phyloP scores from a whole-genome alignment of 2,113 vertebrate species.

The Gnathonemus longibarbis region DNA sequence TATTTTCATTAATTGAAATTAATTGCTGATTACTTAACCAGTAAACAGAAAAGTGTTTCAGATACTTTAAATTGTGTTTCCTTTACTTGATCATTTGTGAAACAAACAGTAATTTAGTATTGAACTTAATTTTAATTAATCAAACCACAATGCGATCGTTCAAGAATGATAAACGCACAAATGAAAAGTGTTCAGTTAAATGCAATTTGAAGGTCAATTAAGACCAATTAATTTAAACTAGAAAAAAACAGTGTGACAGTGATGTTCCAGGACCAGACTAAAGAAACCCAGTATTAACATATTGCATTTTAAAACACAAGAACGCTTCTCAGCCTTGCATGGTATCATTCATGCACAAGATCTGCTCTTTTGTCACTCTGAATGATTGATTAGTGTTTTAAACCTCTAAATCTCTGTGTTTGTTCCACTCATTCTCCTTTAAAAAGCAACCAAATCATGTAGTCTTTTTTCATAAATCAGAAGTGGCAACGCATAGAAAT shows the following conservation, averaged over 20 bases:
- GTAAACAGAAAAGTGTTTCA: background rate
- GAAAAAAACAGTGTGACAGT: background rate
- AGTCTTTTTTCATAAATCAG: background rate
- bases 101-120: background rate
- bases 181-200: background rate
- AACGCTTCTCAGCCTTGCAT: background rate
- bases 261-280: background rate
- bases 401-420: background rate
- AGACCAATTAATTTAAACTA: background rate
- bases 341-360: background rate
- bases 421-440: background rate
- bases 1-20: background rate
- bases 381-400: background rate
- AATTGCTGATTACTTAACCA: background rate
- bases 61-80: background rate
- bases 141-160: background rate
- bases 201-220: background rate
- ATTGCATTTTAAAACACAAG: background rate
- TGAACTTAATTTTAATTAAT: background rate
- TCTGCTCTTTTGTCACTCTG: background rate
- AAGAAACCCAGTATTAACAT: background rate
- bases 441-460: background rate
- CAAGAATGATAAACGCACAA: background rate
- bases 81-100: background rate
- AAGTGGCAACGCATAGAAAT: background rate